These are phyloP conservation scores for Pyrrhura leucotis DNA, from an alignment of 2,797 vertebrate genomes.

Conservation along the genomic window DNA sequence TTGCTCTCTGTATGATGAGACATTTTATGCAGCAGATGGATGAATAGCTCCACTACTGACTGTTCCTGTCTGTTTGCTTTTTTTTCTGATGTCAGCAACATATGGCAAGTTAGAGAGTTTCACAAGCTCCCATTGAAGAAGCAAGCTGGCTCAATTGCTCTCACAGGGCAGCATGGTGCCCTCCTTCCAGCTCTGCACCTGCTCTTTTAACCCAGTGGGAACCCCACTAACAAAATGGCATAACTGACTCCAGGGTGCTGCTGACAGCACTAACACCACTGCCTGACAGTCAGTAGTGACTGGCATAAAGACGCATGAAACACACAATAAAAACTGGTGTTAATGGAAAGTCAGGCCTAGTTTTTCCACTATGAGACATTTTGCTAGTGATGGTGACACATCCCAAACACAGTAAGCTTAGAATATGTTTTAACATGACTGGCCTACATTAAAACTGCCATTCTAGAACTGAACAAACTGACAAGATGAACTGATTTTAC, in stretches of 20 bases:
- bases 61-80: not conserved
- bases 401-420: not conserved
- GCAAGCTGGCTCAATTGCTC: not conserved
- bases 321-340: not conserved
- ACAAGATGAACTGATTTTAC: not conserved
- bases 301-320: not conserved
- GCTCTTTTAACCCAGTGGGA: not conserved
- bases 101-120: not conserved
- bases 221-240: not conserved
- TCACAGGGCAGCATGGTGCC: not conserved
- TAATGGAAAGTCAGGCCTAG: not conserved
- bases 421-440: not conserved
- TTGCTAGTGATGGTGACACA: not conserved
- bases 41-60: not conserved
- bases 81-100: not conserved
- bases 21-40: not conserved
- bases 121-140: not conserved
- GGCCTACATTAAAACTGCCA: not conserved
- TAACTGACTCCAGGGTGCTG: not conserved
- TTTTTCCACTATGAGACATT: not conserved
- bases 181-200: not conserved
- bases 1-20: not conserved
- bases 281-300: not conserved
- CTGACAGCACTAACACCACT: not conserved
- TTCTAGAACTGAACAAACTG: not conserved